Base-by-base conservation (phyloP, 2,113 vertebrate genomes). In the Lontra canadensis region DNA sequence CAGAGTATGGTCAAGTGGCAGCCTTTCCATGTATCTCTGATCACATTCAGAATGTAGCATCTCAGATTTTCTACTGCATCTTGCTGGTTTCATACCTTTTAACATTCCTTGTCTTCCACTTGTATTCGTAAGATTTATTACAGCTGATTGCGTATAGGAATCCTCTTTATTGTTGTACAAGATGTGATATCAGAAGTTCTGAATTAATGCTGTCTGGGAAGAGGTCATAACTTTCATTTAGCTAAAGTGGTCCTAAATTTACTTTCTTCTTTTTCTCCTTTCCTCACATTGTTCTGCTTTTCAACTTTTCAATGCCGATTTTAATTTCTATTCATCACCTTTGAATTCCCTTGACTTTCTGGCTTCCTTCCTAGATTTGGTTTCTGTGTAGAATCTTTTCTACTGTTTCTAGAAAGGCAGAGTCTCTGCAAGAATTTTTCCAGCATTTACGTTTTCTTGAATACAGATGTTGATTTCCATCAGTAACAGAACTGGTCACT, bases 311-410 rank as follows among this genome's bases (percentile, higher is more conserved):
- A 29, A 80, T 17, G 59, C 10, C 25, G 47, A 2, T 84, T 93
- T 93, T 81, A 73, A 89, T 90, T 86, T 47, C 52, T 12, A 20
- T 81, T 79, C 18, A 87, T 18, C 59, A 67, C 26, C 21, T 89
- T 76, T 85, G 59, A 81, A 59, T 76, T 94, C 88, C 49, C 85
- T 97, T 85, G 83, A 85, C 34, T 82, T 52, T 80, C 52, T 92
- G 61, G 47, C 61, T 59, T 92, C 31, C 47, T 86, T 61, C 18
- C n/a, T 29, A 85, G 71, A 42, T 25, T 36, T 80, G 84, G 34
- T 89, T 95, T 76, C 49, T 55, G 39, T 89, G 44, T 71, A 71
- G n/a, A 69, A 69, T 49, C 2, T 92, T 71, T 87, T 52, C 81
- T 20, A 23, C 82, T 93, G 7, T 36, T 95, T 91, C 34, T 71